These are phyloP conservation scores for Carcina quercana DNA, from an alignment of 2,888 invertebrate genomes.

Conservation along the genomic window DNA sequence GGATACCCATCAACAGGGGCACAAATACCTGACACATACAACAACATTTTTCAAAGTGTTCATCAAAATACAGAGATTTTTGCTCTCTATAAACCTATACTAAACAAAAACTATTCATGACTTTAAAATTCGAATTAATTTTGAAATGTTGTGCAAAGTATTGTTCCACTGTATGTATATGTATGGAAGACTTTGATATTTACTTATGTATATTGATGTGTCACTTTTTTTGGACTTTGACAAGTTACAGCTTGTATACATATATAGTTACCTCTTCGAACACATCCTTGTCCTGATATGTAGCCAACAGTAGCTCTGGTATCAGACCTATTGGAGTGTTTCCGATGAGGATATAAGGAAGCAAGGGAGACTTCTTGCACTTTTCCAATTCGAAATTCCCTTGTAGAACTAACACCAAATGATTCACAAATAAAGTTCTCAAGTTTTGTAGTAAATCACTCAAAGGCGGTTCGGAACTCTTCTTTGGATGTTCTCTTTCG, in stretches of 20 bases:
- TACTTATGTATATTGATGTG: too few relatives aligned
- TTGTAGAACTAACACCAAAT: conserved; percentile 76
- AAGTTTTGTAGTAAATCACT: conserved; percentile 77
- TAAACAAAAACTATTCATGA: too few relatives aligned
- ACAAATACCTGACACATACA: conserved; percentile 58
- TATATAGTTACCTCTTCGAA: conserved; percentile 71
- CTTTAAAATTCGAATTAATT: too few relatives aligned
- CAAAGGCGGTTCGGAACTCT: conserved; percentile 82
- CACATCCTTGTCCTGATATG: conserved; percentile 73
- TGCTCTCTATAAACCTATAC: too few relatives aligned
- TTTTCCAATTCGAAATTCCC: conserved; percentile 69
- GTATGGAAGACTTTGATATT: too few relatives aligned
- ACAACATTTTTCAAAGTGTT: not conserved
- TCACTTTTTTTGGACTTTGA: too few relatives aligned
- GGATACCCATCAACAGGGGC: conserved; percentile 56
- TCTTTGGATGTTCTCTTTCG: conserved; percentile 84
- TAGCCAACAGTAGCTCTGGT: conserved; percentile 77
- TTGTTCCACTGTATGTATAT: too few relatives aligned
- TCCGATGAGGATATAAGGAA: conserved; percentile 80
- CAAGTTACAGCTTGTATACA: too few relatives aligned
- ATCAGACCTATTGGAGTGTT: conserved; percentile 84
- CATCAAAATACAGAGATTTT: too few relatives aligned
- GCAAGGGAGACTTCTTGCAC: conserved; percentile 76
- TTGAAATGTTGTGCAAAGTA: too few relatives aligned
- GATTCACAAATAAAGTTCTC: conserved; percentile 67